phyloP scores from a whole-genome alignment of 1,140 invertebrate genomes.

The Aphelinus atriplicis region DNA sequence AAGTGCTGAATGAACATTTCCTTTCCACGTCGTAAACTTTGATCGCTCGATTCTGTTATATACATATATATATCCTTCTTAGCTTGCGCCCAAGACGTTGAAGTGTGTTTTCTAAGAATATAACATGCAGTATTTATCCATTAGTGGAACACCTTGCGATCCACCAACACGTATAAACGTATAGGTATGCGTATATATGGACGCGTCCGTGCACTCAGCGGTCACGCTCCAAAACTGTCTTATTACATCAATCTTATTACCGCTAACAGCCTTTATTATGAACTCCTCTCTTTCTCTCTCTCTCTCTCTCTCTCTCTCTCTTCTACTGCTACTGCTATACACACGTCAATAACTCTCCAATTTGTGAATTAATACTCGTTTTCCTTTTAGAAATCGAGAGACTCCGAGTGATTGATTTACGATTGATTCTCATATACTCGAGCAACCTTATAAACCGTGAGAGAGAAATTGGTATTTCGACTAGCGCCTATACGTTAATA shows the following conservation, averaged over 20 bases:
- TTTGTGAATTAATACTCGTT: background rate
- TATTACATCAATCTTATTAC: slow-evolving; percentile 62
- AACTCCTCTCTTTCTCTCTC: slow-evolving; percentile 4
- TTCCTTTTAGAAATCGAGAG: slow-evolving; percentile 40
- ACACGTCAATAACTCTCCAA: too few relatives aligned
- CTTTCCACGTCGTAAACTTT: slow-evolving; percentile 13
- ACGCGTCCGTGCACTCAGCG: background rate
- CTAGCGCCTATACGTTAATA: too few relatives aligned
- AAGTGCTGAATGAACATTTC: background rate
- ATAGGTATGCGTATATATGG: background rate
- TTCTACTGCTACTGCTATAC: too few relatives aligned
- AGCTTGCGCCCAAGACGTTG: too few relatives aligned
- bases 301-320: too few relatives aligned
- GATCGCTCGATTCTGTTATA: background rate
- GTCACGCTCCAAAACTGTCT: slow-evolving; percentile 65
- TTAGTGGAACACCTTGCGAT: slow-evolving; percentile 7
- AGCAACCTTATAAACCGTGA: too few relatives aligned
- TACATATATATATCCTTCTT: background rate
- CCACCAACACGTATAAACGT: background rate
- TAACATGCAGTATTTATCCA: background rate
- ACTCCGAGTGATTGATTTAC: slow-evolving; percentile 7
- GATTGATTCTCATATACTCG: too few relatives aligned
- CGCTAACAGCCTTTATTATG: slow-evolving; percentile 47
- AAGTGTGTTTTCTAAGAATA: background rate
- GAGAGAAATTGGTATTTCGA: too few relatives aligned